Base-by-base conservation (phyloP, 2,888 invertebrate species). In the Calephelis perditalis region DNA sequence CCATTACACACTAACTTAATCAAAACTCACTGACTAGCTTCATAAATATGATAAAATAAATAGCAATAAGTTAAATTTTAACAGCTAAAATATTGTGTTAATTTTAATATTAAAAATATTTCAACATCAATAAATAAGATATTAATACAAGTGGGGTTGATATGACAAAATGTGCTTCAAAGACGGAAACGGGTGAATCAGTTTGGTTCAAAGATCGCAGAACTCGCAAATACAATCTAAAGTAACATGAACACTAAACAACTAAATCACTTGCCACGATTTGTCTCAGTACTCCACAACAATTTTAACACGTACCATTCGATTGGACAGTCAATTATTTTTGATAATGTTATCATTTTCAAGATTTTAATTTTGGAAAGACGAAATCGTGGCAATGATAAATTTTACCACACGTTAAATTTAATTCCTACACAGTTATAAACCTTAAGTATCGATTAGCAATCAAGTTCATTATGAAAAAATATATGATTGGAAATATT, bases 401-500 rank as follows among this genome's bases (percentile, higher is more conserved):
- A 70, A 78, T 78, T 71, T 80, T 81, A 86, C 84, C 88, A 89
- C 89, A 89, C 87, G 80, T 84, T 86, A 83, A 86, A 75, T 82
- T 88, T 82, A 83, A 81, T 80, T 79, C 80, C 89, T 89, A 89
- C 87, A 88, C 88, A 89, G 86, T 83, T 88, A 87, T 84, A 87
- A 87, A 86, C 78, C 86, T 86, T 88, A 89, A 89, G 79, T 89
- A 86, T 79, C 81, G 82, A 87, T 85, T 88, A 89, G 85, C 84
- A 84, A 81, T 85, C 86, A 84, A 89, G 87, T 83, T 86, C 81
- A 84, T 86, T 85, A 89, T 90, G 90, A 89, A 90, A 90, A 90
- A 89, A 90, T 90, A 90, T 90, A 90, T 89, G 81, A 87, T 87
- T 84, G 84, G 89, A 89, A 89, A 88, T 88, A 86, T 87, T 87